Evolutionary conservation across 2,888 invertebrate species (phyloP).

Genomic region (Fragum fragum): DNA sequence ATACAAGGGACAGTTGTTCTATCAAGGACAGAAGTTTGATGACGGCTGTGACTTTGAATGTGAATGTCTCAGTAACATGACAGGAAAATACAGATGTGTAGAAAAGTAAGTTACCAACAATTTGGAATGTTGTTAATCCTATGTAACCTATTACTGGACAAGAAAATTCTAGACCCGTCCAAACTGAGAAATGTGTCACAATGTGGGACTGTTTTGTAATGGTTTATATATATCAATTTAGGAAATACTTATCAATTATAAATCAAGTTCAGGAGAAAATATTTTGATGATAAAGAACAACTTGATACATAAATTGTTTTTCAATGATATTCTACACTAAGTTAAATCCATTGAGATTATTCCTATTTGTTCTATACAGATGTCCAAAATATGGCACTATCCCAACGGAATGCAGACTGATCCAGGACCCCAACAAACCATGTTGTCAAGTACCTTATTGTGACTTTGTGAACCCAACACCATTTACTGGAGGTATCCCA

Average conservation of each 20-base stretch:
- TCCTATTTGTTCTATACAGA: conserved; percentile 57
- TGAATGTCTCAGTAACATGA: conserved; percentile 70
- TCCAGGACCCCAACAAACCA: conserved; percentile 71
- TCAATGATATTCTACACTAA: no score
- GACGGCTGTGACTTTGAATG: conserved; percentile 74
- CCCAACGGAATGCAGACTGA: conserved; percentile 69
- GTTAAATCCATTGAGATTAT: no score
- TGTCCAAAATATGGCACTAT: conserved; percentile 71
- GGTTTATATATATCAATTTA: no score
- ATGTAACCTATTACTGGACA: no score
- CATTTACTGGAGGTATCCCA: conserved; percentile 71
- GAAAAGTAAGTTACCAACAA: conserved; percentile 59
- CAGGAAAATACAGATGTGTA: conserved; percentile 71
- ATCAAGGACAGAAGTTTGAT: conserved; percentile 69
- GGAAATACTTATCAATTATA: no score
- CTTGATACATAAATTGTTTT: no score
- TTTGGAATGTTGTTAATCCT: no score
- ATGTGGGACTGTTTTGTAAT: no score
- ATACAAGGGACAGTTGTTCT: conserved; percentile 71
- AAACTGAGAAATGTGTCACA: no score
- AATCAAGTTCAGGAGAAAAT: no score
- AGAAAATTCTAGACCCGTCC: no score
- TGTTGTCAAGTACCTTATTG: conserved; percentile 77
- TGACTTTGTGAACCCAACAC: conserved; percentile 75
- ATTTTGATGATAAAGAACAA: no score